Evolutionary conservation across 2,888 invertebrate genomes (phyloP), one percentile per base, ranked within the genome.

Genomic region (Leistus spinibarbis): DNA sequence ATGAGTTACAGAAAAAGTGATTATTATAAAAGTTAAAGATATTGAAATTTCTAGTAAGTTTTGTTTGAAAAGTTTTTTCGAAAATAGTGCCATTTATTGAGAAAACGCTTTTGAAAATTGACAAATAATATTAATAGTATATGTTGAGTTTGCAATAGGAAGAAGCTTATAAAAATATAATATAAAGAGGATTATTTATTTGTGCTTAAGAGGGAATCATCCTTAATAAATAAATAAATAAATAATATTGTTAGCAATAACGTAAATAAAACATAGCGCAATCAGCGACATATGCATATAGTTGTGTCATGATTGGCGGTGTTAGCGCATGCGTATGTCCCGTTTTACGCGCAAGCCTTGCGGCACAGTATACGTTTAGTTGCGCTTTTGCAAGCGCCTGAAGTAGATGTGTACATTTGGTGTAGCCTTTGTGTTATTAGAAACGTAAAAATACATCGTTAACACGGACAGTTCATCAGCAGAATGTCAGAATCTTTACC

Each of bases 401-500:
- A 79, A 80, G 79, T 80, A 79, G 83, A 81, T 80, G 82, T 79
- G 78, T 78, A 79, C 88, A 88, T 88, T 87, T 40, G 13, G 87
- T 86, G 87, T 88, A 88, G 54, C 57, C 27, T 75, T 77, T 77
- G 79, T 77, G 79, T 69, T 65, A 54, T 22, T 16, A 20, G 27
- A 54, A 22, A 63, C 73, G 64, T 75, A 60, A 66, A 82, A 82
- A 82, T 81, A 65, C 40, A 81, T 81, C 81, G 79, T 69, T 60
- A 63, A 63, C 69, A 72, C 20, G n/a, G 40, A 70, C 67, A 54
- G 62, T 57, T 70, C 87, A 85, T 81, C 83, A 40, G 80, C 86
- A 87, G 87, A 86, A 89, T 89, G 89, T 88, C 88, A 86, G 88
- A 88, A 87, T 88, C 88, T 86, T 87, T 88, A 86, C 88, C 88